These are phyloP conservation scores for Zonotrichia albicollis DNA, from an alignment of 2,797 vertebrate species.

Conservation along the genomic window DNA sequence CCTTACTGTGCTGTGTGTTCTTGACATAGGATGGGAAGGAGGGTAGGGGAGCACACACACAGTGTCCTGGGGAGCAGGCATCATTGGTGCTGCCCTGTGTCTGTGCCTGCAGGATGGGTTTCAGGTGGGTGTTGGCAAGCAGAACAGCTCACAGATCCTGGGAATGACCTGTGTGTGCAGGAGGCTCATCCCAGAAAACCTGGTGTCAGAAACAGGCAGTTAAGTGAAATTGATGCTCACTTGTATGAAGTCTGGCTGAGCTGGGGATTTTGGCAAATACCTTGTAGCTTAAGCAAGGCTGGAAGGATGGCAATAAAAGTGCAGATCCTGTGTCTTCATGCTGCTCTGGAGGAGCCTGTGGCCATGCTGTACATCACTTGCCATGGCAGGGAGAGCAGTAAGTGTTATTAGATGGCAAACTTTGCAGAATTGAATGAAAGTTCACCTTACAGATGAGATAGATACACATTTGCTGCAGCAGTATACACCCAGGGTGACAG, in stretches of 20 bases:
- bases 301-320: not conserved
- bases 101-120: not conserved
- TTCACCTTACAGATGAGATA: not conserved
- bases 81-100: not conserved
- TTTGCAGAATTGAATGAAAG: not conserved
- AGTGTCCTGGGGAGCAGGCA: not conserved
- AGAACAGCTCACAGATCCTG: not conserved
- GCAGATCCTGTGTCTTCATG: rapidly evolving
- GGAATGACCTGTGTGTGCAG: not conserved
- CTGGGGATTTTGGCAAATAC: not conserved
- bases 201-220: not conserved
- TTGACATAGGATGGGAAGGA: not conserved
- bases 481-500: not conserved
- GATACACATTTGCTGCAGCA: not conserved
- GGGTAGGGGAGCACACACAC: not conserved
- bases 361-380: not conserved
- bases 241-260: not conserved
- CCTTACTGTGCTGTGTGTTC: not conserved
- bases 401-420: not conserved
- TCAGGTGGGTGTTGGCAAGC: not conserved
- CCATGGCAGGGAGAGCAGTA: not conserved
- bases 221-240: not conserved
- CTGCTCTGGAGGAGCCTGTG: not conserved
- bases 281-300: not conserved
- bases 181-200: not conserved